phyloP scores from a whole-genome alignment of 2,888 invertebrate genomes.

The Nemurella pictetii region DNA sequence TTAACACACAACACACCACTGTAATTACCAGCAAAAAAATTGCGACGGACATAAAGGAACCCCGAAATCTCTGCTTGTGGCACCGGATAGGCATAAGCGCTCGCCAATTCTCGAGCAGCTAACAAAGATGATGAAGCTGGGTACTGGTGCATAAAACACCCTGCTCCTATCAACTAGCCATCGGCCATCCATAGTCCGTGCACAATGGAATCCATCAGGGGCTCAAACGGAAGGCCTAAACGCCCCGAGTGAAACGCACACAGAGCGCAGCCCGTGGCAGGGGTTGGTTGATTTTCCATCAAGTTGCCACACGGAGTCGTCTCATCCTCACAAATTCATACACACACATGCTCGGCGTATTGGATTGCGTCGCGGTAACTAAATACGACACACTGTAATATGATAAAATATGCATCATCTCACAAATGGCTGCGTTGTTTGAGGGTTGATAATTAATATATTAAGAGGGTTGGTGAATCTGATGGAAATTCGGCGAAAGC shows the following conservation, averaged over 20 bases:
- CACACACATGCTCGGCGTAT: not conserved
- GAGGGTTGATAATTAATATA: conserved; percentile 1
- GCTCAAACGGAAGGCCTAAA: not conserved
- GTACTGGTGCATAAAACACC: not conserved
- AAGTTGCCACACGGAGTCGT: too few species aligned
- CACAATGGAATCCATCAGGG: not conserved
- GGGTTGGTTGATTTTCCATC: too few species aligned
- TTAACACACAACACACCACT: not conserved
- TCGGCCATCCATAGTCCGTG: not conserved
- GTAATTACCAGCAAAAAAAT: not conserved
- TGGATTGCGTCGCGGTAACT: not conserved
- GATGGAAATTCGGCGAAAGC: not conserved
- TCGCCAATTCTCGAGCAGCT: not conserved
- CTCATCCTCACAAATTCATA: not conserved
- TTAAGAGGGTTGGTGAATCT: not conserved
- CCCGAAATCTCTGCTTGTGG: not conserved
- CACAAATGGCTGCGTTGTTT: conserved; percentile 14
- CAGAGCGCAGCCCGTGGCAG: too few species aligned
- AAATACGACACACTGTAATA: conserved; percentile 8
- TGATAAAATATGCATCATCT: conserved; percentile 20
- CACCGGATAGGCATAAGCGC: too few species aligned
- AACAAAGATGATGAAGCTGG: not conserved
- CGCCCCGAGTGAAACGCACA: not conserved
- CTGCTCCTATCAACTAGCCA: not conserved
- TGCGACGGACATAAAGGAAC: not conserved